Evolutionary conservation across 2,888 invertebrate genomes (phyloP), one percentile per base, ranked within the genome.

Genomic region (Pachydiplax longipennis): DNA sequence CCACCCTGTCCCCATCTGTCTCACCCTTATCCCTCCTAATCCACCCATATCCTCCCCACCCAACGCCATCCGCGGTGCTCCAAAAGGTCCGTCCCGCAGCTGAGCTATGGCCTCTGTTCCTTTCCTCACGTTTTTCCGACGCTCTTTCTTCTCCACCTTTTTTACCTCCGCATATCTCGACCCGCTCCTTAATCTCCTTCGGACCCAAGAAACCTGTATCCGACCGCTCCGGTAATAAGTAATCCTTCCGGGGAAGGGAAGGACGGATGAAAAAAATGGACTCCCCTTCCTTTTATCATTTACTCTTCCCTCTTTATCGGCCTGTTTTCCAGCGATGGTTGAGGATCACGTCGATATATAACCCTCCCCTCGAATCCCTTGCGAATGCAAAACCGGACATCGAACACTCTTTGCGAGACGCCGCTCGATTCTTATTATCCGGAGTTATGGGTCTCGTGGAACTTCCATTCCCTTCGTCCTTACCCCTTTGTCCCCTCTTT

Each of bases 331-430:
- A 37, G 40, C 40, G 35, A 37, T 83, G 83, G 83, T 35, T 35
- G 37, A 37, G 37, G 58, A 61, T 87, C 37, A 37, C 65, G 87
- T 40, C 83, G 58, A 87, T 87, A 65, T 65, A 61, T 61, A 87
- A 87, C 5, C 35, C 83, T 35, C 83, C 53, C 53, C 58, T 53
- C 58, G 25, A 25, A n/a, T 73, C 73, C 31, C 73, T 73, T 22
- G 73, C 22, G 65, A 61, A 87, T 61, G 87, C 87, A 61, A 87
- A 87, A 87, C 87, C 87, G 87, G 87, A 87, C 87, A 87, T 35
- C 87, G 87, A 37, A 37, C 58, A 61, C 37, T 61, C 87, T 37
- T 61, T 87, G 37, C 81, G 12, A 6, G 53, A 1, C 35, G 61
- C 35, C 61, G 40, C 65, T 58, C 87, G n/a, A 61, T 87, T 87